phyloP scores from a whole-genome alignment of 2,113 vertebrate species.

The Upupa epops region DNA sequence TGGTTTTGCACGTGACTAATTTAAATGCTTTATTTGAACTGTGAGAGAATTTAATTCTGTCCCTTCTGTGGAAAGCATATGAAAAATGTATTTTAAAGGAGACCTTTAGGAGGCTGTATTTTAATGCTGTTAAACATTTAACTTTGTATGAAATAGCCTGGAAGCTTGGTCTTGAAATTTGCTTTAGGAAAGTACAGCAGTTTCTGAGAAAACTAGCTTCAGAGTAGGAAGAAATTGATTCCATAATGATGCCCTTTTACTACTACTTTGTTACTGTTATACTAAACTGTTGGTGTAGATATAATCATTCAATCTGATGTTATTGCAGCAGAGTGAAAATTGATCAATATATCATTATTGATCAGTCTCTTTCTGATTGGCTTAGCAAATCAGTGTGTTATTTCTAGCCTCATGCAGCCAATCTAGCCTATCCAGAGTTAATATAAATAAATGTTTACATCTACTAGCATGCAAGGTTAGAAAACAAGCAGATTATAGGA shows the following conservation, averaged over 20 bases:
- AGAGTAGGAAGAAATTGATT: constrained; percentile 32
- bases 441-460: neutral
- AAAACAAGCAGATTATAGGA: neutral
- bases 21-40: neutral
- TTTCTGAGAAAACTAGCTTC: neutral
- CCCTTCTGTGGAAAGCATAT: neutral
- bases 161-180: constrained; percentile 23
- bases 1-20: neutral
- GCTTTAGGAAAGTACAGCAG: neutral
- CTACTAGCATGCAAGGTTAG: neutral
- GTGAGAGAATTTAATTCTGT: neutral
- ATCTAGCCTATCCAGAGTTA: neutral
- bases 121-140: constrained; percentile 12
- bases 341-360: constrained; percentile 64
- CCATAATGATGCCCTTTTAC: constrained; percentile 39
- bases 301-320: neutral
- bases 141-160: neutral
- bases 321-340: constrained; percentile 38
- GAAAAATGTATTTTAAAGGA: constrained; percentile 8
- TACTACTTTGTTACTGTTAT: constrained; percentile 7
- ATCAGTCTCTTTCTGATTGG: constrained; percentile 36
- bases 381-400: constrained; percentile 20
- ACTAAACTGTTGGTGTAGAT: constrained; percentile 32
- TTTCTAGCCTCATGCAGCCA: neutral
- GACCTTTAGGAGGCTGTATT: neutral